Evolutionary conservation across 2,888 invertebrate species (phyloP).

Genomic region (Dromius quadrimaculatus): DNA sequence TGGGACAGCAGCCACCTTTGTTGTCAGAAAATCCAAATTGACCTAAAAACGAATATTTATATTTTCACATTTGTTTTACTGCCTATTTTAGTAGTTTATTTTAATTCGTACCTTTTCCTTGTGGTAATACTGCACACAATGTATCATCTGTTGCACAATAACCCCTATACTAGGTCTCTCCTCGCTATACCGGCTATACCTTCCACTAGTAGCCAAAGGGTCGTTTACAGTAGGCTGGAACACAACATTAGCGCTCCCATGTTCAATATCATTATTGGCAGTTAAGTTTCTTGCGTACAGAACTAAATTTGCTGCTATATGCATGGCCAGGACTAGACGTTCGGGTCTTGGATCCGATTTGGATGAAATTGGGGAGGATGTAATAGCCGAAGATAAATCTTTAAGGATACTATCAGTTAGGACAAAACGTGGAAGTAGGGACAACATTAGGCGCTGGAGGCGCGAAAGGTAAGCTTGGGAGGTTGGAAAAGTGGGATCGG

Average conservation of each 20-base stretch:
- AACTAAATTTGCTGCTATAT: constrained; percentile 80
- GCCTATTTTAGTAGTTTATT: too few species aligned
- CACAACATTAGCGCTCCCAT: constrained; percentile 69
- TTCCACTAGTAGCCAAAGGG: constrained; percentile 58
- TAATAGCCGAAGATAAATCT: constrained; percentile 63
- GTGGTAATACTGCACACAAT: constrained; percentile 70
- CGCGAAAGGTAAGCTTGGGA: constrained; percentile 74
- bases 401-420: constrained; percentile 65
- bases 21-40: constrained; percentile 67
- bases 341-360: constrained; percentile 59
- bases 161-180: constrained; percentile 68
- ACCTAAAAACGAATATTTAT: constrained; percentile 50
- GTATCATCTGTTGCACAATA: constrained; percentile 70
- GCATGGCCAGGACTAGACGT: constrained; percentile 67
- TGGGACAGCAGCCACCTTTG: constrained; percentile 68
- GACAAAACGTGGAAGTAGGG: constrained; percentile 79
- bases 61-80: not conserved
- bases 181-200: constrained; percentile 60
- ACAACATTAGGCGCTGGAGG: constrained; percentile 80
- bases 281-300: constrained; percentile 78
- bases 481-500: constrained; percentile 65
- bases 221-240: constrained; percentile 69
- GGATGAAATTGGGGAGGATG: too few species aligned
- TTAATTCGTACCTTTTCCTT: constrained; percentile 64
- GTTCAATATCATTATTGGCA: constrained; percentile 70